phyloP scores from a whole-genome alignment of 2,797 vertebrate genomes.

The Coracias cyanogaster region DNA sequence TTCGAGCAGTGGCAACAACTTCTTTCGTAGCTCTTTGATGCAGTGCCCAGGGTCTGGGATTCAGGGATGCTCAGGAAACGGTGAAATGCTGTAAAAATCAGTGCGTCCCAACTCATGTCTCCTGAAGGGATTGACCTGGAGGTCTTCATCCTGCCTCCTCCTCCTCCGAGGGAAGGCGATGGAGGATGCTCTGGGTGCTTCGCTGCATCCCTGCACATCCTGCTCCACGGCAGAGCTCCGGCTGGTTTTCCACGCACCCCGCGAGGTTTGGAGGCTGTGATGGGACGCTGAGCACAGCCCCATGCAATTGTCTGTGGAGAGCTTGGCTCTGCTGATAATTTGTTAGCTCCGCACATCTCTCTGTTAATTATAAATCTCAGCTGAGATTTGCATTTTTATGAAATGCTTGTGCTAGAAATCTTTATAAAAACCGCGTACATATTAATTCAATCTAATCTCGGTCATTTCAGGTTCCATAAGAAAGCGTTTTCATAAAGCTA shows the following conservation, averaged over 20 bases:
- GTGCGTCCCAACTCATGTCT: accelerated
- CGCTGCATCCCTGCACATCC: accelerated
- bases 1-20: neutral
- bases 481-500: slow-evolving; percentile 65
- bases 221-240: accelerated
- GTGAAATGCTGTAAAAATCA: neutral
- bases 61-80: neutral
- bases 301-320: neutral
- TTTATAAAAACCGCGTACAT: slow-evolving; percentile 44
- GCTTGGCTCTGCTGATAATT: slow-evolving; percentile 38
- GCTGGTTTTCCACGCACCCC: neutral
- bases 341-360: slow-evolving; percentile 57
- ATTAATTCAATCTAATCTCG: slow-evolving; percentile 77
- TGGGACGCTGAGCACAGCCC: neutral
- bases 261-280: neutral
- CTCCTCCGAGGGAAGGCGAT: neutral
- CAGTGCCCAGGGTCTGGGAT: accelerated
- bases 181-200: neutral
- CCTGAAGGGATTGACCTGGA: neutral
- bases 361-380: slow-evolving; percentile 77
- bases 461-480: slow-evolving; percentile 71
- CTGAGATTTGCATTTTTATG: slow-evolving; percentile 79
- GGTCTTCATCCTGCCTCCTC: neutral
- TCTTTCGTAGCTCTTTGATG: accelerated
- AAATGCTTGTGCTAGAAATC: slow-evolving; percentile 73